Base-by-base conservation (phyloP, 2,888 invertebrate species). In the Drosophila anomelani region DNA sequence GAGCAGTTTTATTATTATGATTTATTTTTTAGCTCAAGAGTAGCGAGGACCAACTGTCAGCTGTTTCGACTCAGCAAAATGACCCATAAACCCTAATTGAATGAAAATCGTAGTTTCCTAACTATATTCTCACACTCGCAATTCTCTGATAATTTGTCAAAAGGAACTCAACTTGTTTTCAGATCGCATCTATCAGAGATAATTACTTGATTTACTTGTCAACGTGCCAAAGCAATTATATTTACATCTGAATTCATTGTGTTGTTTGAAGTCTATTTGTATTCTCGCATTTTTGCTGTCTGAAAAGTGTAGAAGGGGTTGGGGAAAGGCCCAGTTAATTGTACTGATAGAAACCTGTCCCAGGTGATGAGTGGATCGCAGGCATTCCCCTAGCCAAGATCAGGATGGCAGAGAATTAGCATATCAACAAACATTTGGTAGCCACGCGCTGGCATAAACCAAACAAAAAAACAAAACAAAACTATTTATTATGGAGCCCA, bases 121-220 rank as follows among this genome's bases (percentile, higher is more conserved):
- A 32, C 2, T 32, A 53, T 15, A 32, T 36, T 51, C 26, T 43
- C 34, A 62, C 62, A 64, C 47, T 41, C 34, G 23, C 29, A 23
- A 15, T 32, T 58, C 44, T 12, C 8, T 12, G 47, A 41, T 39
- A 53, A 64, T 54, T 49, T 66, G 57, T 54, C 39, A 46, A 38
- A 46, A 66, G 54, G 10, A 13, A 10, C 51, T 67, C 77, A 77
- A 77, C 70, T 64, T 77, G 75, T 67, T 57, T 41, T 47, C 8
- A 46, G 41, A 17, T 64, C 29, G 47, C 67, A 80, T 83, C 77
- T 79, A 79, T 69, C 66, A 69, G 29, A 76, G 75, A 72, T 80
- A 83, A 81, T 85, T 79, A 60, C 73, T 80, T 80, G 73, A 74
- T 75, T 82, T 72, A 83, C 67, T 77, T 82, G 85, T 85, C 79